Evolutionary conservation across 2,113 vertebrate genomes (phyloP).

Genomic region (Ceuthmochares aereus): DNA sequence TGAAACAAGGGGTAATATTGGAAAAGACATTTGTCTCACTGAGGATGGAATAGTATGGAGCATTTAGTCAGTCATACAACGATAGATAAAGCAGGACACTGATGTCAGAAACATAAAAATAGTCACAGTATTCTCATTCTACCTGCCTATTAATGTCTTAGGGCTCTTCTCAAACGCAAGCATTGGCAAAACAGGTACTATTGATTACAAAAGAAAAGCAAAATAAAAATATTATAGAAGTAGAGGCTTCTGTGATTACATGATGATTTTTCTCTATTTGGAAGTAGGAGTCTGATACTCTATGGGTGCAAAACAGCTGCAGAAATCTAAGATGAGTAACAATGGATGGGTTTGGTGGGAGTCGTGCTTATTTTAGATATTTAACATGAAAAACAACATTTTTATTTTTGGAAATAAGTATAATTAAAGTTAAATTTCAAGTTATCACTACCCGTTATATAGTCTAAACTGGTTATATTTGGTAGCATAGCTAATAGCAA

Average conservation of each 20-base stretch:
- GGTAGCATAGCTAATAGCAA: background rate
- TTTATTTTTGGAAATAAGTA: background rate
- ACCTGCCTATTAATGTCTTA: background rate
- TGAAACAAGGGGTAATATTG: background rate
- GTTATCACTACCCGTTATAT: background rate
- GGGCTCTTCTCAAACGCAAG: background rate
- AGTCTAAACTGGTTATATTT: background rate
- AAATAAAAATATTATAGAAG: background rate
- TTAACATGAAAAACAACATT: background rate
- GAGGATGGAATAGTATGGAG: background rate
- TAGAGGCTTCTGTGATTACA: background rate
- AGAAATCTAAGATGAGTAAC: background rate
- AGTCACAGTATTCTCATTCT: background rate
- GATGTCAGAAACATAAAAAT: conserved; percentile 35
- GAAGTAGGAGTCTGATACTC: background rate
- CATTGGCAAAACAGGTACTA: background rate
- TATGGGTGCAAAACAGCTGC: background rate
- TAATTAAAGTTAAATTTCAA: background rate
- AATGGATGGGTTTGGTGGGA: background rate
- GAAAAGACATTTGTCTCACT: background rate
- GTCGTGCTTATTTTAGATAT: background rate
- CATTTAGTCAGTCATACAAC: background rate
- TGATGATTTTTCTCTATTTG: background rate
- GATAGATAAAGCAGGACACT: conserved; percentile 5
- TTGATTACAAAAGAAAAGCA: background rate